Conservation (phyloP, 1,140 invertebrate species). For the Drosophila ambigua region DNA sequence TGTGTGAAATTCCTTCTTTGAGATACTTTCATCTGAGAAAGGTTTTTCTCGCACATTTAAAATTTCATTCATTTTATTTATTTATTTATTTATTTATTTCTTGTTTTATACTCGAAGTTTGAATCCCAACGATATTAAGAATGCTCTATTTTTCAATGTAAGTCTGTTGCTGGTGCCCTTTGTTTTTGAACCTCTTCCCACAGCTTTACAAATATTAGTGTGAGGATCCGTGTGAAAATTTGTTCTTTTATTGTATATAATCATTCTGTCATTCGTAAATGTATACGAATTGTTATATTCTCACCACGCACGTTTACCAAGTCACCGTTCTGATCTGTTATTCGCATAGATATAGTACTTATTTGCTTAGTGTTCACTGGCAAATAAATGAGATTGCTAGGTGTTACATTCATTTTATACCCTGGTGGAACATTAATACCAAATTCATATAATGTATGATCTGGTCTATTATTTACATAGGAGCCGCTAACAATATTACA, state of each 20-base stretch:
- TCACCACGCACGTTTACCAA: slow-evolving; percentile 59
- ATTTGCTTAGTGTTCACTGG: slow-evolving; percentile 53
- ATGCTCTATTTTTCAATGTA: neutral
- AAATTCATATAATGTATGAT: too few species aligned
- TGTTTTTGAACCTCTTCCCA: neutral
- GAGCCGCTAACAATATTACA: slow-evolving; percentile 49
- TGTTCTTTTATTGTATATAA: slow-evolving; percentile 9
- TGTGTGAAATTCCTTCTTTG: neutral
- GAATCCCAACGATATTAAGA: neutral
- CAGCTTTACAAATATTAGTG: neutral
- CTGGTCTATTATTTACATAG: too few species aligned
- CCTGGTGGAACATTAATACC: slow-evolving; percentile 14
- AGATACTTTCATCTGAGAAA: neutral
- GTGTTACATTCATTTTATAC: slow-evolving; percentile 62
- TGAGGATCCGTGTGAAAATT: neutral
- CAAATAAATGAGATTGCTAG: slow-evolving; percentile 68
- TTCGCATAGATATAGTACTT: slow-evolving; percentile 41
- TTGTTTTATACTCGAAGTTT: neutral
- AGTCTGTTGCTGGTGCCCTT: neutral
- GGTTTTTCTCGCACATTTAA: neutral
- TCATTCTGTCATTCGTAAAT: slow-evolving; percentile 4
- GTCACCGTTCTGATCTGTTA: slow-evolving; percentile 63
- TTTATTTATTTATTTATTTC: neutral
- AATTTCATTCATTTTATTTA: slow-evolving; percentile 2
- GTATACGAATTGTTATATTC: slow-evolving; percentile 32